A percentile compares a stretch with the other conserved stretches of the same genome.
phyloP scores from a whole-genome alignment of 2,113 vertebrate species.

The Dromaius novaehollandiae region DNA sequence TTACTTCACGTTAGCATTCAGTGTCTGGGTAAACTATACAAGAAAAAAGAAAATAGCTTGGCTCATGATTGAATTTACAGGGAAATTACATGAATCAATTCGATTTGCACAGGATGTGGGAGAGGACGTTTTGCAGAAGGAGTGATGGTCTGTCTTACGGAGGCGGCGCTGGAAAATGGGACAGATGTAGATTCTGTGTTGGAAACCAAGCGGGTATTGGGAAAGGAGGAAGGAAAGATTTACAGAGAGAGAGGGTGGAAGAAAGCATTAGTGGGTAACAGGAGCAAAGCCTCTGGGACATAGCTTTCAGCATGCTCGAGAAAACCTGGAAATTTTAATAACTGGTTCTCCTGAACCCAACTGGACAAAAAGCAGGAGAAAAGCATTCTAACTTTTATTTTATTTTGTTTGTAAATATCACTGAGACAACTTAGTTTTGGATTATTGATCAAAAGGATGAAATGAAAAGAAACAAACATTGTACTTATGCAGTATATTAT shows the following conservation, averaged over 20 bases:
- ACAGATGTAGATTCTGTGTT: not conserved
- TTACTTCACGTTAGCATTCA: not conserved
- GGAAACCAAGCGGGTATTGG: not conserved
- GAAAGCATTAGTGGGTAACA: not conserved
- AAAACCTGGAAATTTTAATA: not conserved
- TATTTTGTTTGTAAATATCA: not conserved
- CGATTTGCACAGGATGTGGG: not conserved
- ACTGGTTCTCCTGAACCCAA: not conserved
- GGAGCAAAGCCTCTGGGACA: not conserved
- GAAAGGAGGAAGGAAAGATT: not conserved
- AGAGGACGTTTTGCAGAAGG: not conserved
- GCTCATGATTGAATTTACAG: not conserved
- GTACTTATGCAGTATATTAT: not conserved
- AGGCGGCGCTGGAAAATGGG: not conserved
- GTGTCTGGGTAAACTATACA: not conserved
- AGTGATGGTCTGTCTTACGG: not conserved
- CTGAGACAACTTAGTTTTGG: not conserved
- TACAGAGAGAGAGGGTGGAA: not conserved
- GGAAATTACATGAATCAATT: not conserved
- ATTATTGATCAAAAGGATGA: not conserved
- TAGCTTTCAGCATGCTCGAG: not conserved
- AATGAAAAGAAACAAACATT: not conserved
- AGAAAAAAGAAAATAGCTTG: not conserved
- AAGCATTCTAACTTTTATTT: not conserved
- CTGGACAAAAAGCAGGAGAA: rapidly evolving